Evolutionary conservation across 1,140 invertebrate species (phyloP).

Genomic region (Patella vulgata): DNA sequence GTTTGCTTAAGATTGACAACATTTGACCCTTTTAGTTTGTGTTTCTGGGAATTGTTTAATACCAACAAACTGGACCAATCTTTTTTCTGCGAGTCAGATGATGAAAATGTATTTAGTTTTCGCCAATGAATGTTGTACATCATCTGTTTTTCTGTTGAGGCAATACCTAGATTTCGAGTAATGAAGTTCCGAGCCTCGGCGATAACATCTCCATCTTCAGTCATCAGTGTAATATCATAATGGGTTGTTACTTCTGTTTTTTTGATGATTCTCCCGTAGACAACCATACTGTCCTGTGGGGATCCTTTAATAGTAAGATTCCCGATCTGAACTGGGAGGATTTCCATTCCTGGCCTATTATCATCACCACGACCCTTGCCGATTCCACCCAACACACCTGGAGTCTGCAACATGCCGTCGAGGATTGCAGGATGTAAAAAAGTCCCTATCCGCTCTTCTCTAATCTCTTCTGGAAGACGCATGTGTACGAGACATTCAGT

Average conservation of each 20-base stretch:
- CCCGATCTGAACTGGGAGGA: too few relatives aligned
- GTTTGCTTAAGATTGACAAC: too few relatives aligned
- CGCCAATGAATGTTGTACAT: conserved; percentile 6
- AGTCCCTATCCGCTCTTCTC: conserved; percentile 28
- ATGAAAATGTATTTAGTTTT: too few relatives aligned
- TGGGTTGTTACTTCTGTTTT: conserved; percentile 12
- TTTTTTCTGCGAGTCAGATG: too few relatives aligned
- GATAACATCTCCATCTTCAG: conserved; percentile 35
- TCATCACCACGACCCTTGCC: too few relatives aligned
- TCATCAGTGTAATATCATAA: conserved; percentile 35
- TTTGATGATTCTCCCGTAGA: conserved; percentile 9
- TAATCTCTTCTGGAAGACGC: conserved; percentile 26
- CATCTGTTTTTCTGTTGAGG: background rate
- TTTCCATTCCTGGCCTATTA: too few relatives aligned
- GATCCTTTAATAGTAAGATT: conserved; percentile 8
- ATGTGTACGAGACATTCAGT: conserved; percentile 40
- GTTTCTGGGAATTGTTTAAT: too few relatives aligned
- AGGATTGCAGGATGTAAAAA: conserved; percentile 44
- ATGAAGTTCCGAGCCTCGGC: conserved; percentile 22
- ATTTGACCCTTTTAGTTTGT: too few relatives aligned
- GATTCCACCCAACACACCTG: too few relatives aligned
- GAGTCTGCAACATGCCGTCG: conserved; percentile 42
- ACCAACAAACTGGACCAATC: too few relatives aligned
- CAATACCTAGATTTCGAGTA: too few relatives aligned
- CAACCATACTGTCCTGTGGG: conserved; percentile 20